Percentiles rank a stretch among this genome's conserved stretches.
Conservation (phyloP, 2,113 vertebrate species). For the Pachyramphus minor region DNA sequence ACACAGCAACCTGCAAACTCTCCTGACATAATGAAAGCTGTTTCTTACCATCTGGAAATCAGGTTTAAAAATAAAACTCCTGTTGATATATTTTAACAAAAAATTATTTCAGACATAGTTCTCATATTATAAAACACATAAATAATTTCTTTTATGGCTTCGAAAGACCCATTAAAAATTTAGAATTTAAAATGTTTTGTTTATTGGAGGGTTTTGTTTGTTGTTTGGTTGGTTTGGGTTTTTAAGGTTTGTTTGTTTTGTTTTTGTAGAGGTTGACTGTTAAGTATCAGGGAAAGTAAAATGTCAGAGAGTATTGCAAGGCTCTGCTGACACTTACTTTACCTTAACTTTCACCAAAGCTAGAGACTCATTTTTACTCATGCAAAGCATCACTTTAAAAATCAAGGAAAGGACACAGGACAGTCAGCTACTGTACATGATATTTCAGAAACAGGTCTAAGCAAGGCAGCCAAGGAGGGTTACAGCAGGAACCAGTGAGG, state of each 20-base stretch:
- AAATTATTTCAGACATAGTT: not conserved
- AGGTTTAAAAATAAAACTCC: not conserved
- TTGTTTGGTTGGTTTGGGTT: no score
- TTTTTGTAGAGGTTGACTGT: not conserved
- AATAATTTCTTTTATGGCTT: not conserved
- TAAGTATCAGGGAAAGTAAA: not conserved
- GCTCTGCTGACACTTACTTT: not conserved
- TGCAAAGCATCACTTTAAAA: not conserved
- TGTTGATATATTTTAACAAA: not conserved
- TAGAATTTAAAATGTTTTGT: not conserved
- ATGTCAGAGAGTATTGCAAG: not conserved
- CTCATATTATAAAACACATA: not conserved
- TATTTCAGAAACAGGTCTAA: not conserved
- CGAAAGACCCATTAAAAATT: not conserved
- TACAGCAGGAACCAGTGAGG: not conserved
- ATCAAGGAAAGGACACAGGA: not conserved
- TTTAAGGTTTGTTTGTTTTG: no score
- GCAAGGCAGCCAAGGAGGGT: not conserved
- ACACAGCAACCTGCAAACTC: not conserved
- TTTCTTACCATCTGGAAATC: conserved; percentile 5
- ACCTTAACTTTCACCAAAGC: not conserved
- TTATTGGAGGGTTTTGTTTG: not conserved
- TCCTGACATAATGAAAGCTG: not conserved
- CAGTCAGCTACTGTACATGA: no score
- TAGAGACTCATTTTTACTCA: not conserved